A percentile compares a stretch with the other conserved stretches of the same genome.
phyloP scores from a whole-genome alignment of 1,140 invertebrate species.

The Macrocentrus cingulum region DNA sequence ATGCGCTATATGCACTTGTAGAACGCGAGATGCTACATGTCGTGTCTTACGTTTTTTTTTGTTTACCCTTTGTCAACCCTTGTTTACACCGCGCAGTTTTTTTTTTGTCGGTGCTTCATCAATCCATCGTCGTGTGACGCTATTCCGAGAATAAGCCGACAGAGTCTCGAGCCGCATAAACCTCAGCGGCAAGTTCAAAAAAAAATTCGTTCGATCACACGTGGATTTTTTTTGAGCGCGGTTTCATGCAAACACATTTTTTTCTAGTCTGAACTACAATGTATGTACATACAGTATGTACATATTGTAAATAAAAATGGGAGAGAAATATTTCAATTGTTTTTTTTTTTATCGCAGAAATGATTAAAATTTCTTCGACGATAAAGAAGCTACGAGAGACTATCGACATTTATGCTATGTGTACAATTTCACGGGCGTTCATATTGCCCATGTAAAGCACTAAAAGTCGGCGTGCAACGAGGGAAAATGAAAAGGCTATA shows the following conservation, averaged over 20 bases:
- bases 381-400: constrained; percentile 16
- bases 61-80: constrained; percentile 49
- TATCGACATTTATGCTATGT: constrained; percentile 17
- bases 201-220: neutral
- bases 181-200: too few species aligned
- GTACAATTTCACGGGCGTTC: constrained; percentile 2
- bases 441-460: too few species aligned
- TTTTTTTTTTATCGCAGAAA: constrained; percentile 5
- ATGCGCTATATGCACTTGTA: too few species aligned
- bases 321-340: neutral
- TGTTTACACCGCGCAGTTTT: constrained; percentile 39
- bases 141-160: neutral
- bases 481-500: too few species aligned
- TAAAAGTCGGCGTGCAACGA: too few species aligned
- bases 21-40: too few species aligned
- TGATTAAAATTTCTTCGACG: constrained; percentile 1
- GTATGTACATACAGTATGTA: too few species aligned
- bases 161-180: too few species aligned
- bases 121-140: constrained; percentile 3
- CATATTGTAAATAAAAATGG: too few species aligned
- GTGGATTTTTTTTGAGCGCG: too few species aligned
- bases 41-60: constrained; percentile 29
- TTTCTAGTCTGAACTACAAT: neutral
- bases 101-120: constrained; percentile 17
- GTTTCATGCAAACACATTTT: neutral